Evolutionary conservation across 2,888 invertebrate genomes (phyloP).

Genomic region (Coenonympha arcania): DNA sequence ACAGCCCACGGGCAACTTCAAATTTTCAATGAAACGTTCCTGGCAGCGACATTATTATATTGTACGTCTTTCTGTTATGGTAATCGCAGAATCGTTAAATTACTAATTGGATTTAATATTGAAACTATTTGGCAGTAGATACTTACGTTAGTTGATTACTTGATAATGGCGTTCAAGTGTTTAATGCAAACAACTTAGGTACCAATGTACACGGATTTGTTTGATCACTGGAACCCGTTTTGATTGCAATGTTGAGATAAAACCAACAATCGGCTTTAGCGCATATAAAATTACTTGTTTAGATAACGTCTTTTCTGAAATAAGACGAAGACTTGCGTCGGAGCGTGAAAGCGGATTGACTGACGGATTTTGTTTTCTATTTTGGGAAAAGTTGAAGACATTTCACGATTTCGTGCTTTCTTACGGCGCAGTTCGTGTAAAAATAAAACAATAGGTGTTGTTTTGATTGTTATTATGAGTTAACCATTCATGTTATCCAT

Average conservation of each 20-base stretch:
- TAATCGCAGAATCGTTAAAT: slow-evolving; percentile 9
- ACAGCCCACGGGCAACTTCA: slow-evolving; percentile 64
- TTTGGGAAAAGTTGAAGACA: not conserved
- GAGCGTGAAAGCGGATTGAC: not conserved
- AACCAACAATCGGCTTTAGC: not conserved
- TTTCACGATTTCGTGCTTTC: too few relatives aligned
- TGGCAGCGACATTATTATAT: slow-evolving; percentile 53
- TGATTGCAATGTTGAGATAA: not conserved
- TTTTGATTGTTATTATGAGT: too few relatives aligned
- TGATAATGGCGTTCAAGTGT: not conserved
- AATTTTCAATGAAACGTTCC: slow-evolving; percentile 67
- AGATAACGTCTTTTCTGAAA: not conserved
- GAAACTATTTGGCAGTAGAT: not conserved
- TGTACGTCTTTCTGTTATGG: slow-evolving; percentile 10
- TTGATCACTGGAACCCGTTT: slow-evolving; percentile 4
- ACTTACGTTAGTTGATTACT: not conserved
- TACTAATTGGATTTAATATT: not conserved
- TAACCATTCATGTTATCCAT: too few relatives aligned
- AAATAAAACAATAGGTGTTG: too few relatives aligned
- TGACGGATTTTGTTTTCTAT: not conserved
- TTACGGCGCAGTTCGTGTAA: too few relatives aligned
- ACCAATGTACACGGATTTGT: not conserved
- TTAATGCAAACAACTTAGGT: slow-evolving; percentile 5
- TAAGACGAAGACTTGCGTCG: not conserved
- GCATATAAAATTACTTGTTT: not conserved